These are phyloP conservation scores for Ianthella basta DNA, from an alignment of 37 sponge, comb jelly and placozoan genomes.

Conservation along the genomic window DNA sequence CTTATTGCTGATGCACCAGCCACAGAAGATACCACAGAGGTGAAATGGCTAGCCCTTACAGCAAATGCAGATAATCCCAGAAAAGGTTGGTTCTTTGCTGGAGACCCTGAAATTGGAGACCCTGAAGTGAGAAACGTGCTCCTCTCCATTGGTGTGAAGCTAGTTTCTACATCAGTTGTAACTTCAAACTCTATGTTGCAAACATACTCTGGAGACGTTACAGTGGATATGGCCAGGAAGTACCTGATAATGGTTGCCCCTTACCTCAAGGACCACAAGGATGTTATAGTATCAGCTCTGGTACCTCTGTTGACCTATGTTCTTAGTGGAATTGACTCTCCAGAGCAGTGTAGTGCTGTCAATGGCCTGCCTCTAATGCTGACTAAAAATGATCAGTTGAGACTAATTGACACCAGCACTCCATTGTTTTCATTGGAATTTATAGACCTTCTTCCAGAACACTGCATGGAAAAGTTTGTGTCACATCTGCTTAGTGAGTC, in stretches of 20 bases:
- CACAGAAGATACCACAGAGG: background rate
- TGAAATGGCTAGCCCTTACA: constrained; percentile 21
- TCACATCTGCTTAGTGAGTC: background rate
- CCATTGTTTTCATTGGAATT: background rate
- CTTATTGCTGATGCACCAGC: constrained; percentile 6
- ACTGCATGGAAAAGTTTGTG: background rate
- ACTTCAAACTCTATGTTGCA: no score
- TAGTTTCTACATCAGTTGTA: constrained; percentile 12
- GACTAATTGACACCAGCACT: background rate
- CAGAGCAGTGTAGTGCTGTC: background rate
- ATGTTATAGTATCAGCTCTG: constrained; percentile 33
- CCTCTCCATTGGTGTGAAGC: constrained; percentile 34
- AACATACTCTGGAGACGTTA: background rate
- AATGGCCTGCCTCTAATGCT: constrained; percentile 40
- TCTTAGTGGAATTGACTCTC: background rate
- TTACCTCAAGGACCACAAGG: no score
- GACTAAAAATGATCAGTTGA: constrained; percentile 2
- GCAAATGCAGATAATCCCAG: background rate
- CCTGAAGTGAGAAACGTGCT: constrained; percentile 7
- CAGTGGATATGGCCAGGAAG: background rate
- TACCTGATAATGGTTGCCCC: background rate
- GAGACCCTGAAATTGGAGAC: background rate
- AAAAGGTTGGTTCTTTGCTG: constrained; percentile 8
- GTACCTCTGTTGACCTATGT: constrained; percentile 15
- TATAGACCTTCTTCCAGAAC: background rate